Conservation (phyloP, 37 sponge, comb jelly and placozoan species). For the Crambe crambe region DNA sequence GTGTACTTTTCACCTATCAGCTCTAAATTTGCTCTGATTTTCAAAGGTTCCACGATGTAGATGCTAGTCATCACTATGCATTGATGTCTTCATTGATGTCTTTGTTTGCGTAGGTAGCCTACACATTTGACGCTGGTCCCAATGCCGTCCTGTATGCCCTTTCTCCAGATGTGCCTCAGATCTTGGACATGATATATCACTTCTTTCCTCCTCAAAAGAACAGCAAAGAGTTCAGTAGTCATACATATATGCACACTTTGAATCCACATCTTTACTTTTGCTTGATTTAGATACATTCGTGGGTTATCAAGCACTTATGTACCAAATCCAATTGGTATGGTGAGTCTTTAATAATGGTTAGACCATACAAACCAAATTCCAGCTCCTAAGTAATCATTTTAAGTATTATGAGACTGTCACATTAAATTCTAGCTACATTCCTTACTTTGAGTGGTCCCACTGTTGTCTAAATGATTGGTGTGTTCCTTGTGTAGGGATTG, state of each 20-base stretch:
- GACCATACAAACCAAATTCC: background rate
- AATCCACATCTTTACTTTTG: background rate
- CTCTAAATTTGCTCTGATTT: no score
- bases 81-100: background rate
- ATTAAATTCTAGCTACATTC: background rate
- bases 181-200: slow-evolving; percentile 59
- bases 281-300: background rate
- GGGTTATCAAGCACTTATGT: slow-evolving; percentile 1
- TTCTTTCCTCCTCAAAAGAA: slow-evolving; percentile 57
- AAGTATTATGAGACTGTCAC: no score
- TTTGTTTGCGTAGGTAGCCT: slow-evolving; percentile 59
- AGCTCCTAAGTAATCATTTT: no score
- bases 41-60: no score
- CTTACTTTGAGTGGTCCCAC: background rate
- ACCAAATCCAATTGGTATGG: background rate
- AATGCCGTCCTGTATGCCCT: slow-evolving; percentile 90
- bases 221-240: background rate
- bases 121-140: slow-evolving; percentile 99
- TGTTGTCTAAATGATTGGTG: no score
- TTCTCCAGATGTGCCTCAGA: slow-evolving; percentile 45
- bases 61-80: no score
- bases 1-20: no score
- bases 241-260: no score
- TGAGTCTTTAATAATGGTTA: background rate
- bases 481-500: background rate